Base-by-base conservation (phyloP, 2,797 vertebrate genomes). In the Acanthornis magna region DNA sequence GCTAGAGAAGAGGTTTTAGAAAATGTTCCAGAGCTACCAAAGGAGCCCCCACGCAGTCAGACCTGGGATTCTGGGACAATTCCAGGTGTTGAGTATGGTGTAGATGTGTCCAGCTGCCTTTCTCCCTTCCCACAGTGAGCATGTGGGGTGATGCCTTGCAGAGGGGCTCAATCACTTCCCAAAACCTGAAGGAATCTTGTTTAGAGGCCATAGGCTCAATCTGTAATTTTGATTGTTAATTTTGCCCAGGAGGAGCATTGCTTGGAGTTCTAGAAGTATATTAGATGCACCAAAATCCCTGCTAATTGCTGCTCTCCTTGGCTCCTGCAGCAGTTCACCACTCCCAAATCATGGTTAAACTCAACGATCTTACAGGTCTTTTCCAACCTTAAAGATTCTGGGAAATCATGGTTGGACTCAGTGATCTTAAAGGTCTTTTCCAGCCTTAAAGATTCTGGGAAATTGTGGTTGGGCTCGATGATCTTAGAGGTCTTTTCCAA, bases 31-130 rank as follows among this genome's bases (percentile, higher is more conserved):
- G 21, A 58, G 67, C 43, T 85, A 65, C 61, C 1, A 7, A n/a
- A 86, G 55, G 34, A 43, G 0, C 1, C 5, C 19, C 11, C 15
- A 13, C 0, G 0, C 6, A 18, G 20, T 11, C 11, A 9, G 83
- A 42, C 16, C 23, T 66, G 57, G 60, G 61, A 20, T 67, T 91
- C 5, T 0, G 20, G 54, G 43, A 38, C 4, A 3, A 2, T 3
- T 88, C 40, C 34, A 57, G 36, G 13, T 63, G 55, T 29, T 67
- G 60, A 68, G 16, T 16, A 6, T 2, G 3, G 10, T 40, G 5
- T 48, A 4, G 65, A 4, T 38, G 7, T 4, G 10, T 45, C 29
- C 71, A 38, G 32, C 25, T 43, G 42, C 47, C 11, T 42, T 60
- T 66, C 48, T 89, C 21, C 19, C 3, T 67, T 40, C 10, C 4